Base-by-base conservation (phyloP, 2,797 vertebrate genomes). In the Yasuhikotakia modesta region DNA sequence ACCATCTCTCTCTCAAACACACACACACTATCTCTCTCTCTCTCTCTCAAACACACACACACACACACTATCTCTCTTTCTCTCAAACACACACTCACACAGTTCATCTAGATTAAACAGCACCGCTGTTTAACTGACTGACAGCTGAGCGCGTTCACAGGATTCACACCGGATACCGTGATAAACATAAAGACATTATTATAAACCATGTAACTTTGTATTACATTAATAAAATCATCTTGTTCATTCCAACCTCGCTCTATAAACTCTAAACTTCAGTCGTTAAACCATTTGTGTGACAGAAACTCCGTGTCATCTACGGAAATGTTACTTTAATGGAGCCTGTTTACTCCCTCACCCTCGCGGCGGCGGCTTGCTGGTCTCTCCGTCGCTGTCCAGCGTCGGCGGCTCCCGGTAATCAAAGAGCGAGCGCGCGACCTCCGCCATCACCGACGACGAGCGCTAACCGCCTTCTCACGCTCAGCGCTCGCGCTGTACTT, bases 311-410 rank as follows among this genome's bases (percentile, higher is more conserved):
- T 61, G 66, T 50, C 57, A 39, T 39, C 13, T 66, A 10, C n/a
- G 16, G 12, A 57, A 91, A 92, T 89, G n/a, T n/a, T n/a, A n/a
- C n/a, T n/a, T n/a, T n/a, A n/a, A 84, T 87, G 68, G 19, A 35
- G 22, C 46, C 19, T 39, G 60, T 70, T 69, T 69, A 82, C 76
- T 80, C 24, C 63, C 92, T 93, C 87, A 94, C 93, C 93, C 93
- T 27, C 92, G 87, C 53, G 89, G 85, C 43, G 86, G 88, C 22
- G 86, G 85, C 10, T 92, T 93, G 80, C 84, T 70, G 76, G 82
- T 87, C n/a, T 94, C 92, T 74, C 90, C 90, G 85, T 91, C 90
- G 77, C 90, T 91, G 88, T 92, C 89, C 84, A 90, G 85, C 78
- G 81, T 86, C 84, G 87, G 90, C 5, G 89, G 83, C 64, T 93